These are phyloP conservation scores for Ennomos fuscantarius DNA, from an alignment of 2,888 invertebrate genomes.

Conservation along the genomic window DNA sequence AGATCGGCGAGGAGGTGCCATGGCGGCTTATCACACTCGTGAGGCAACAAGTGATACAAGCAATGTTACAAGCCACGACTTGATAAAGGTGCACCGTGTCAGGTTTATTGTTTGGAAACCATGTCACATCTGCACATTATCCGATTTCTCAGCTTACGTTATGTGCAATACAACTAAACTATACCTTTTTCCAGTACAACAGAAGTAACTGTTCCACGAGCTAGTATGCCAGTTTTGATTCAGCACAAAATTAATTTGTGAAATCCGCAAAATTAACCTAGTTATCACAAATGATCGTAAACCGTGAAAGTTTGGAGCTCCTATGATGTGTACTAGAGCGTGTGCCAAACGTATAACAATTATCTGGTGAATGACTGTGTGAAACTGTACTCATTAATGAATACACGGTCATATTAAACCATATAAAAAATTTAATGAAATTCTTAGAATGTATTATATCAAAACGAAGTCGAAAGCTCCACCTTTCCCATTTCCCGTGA, in stretches of 20 bases:
- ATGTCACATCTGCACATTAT: too few relatives aligned
- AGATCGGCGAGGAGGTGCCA: conserved; percentile 30
- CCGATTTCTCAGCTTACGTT: too few relatives aligned
- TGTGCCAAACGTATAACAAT: conserved; percentile 47
- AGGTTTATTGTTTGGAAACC: too few relatives aligned
- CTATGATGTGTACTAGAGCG: conserved; percentile 68
- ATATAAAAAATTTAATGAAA: background rate
- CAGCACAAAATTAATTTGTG: conserved; percentile 22
- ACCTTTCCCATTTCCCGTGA: conserved; percentile 38
- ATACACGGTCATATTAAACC: background rate
- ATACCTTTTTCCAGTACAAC: background rate
- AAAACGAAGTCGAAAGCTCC: conserved; percentile 15
- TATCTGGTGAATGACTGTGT: conserved; percentile 20
- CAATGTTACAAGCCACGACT: conserved; percentile 30
- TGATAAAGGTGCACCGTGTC: conserved; percentile 16
- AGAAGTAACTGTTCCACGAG: conserved; percentile 6
- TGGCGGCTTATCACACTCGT: conserved; percentile 36
- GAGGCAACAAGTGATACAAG: conserved; percentile 23
- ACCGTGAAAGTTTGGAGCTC: conserved; percentile 66
- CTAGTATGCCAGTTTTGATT: conserved; percentile 22
- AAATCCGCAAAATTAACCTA: conserved; percentile 29
- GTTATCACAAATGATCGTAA: conserved; percentile 46
- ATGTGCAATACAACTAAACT: background rate
- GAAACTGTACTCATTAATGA: conserved; percentile 26
- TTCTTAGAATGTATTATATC: background rate